These are phyloP conservation scores for Sesia apiformis DNA, from an alignment of 2,888 invertebrate species.

Conservation along the genomic window DNA sequence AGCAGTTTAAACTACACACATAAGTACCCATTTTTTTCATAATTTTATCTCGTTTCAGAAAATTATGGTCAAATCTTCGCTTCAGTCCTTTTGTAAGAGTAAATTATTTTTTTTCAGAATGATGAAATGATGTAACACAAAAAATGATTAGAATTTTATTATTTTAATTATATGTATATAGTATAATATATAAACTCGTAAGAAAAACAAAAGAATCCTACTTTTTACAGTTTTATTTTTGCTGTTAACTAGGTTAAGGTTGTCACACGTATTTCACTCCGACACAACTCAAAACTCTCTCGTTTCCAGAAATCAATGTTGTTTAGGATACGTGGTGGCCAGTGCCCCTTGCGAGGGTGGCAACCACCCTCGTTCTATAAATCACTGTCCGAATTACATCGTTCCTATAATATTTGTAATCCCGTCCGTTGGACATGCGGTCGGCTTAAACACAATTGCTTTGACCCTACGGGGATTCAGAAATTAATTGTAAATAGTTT, in stretches of 20 bases:
- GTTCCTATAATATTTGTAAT: conserved; percentile 62
- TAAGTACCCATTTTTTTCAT: no score
- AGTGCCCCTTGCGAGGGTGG: conserved; percentile 57
- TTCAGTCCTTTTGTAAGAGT: no score
- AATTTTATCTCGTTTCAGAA: no score
- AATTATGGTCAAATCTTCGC: no score
- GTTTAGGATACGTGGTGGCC: conserved; percentile 50
- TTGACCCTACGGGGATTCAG: conserved; percentile 30
- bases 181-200: no score
- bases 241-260: no score
- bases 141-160: no score
- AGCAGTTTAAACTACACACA: no score
- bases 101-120: no score
- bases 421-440: conserved; percentile 44
- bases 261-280: background rate
- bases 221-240: background rate
- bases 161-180: background rate
- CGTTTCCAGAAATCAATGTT: conserved; percentile 66
- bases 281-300: conserved; percentile 23
- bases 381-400: conserved; percentile 72
- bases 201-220: background rate
- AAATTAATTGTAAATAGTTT: conserved; percentile 45
- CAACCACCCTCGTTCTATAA: conserved; percentile 66
- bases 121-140: no score
- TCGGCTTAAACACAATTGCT: conserved; percentile 40